phyloP scores from a whole-genome alignment of 2,888 invertebrate genomes.

The Andrena hattorfiana region DNA sequence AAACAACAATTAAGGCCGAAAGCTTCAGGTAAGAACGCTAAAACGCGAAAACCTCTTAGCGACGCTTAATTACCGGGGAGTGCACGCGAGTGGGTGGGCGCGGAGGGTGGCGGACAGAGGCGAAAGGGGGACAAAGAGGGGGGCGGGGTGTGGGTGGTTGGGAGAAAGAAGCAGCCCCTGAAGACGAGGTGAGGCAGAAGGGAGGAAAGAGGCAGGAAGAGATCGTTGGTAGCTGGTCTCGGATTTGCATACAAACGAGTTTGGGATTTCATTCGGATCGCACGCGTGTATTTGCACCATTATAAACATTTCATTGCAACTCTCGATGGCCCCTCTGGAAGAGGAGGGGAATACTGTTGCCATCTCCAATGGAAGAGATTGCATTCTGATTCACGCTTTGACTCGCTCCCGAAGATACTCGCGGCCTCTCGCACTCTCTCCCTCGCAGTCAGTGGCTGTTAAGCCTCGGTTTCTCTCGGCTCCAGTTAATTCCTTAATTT shows the following conservation, averaged over 20 bases:
- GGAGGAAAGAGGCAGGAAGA: conserved; percentile 23
- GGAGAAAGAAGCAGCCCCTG: conserved; percentile 28
- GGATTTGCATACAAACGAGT: conserved; percentile 82
- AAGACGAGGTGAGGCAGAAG: conserved; percentile 40
- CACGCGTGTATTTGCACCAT: conserved; percentile 61
- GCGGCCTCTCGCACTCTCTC: neutral
- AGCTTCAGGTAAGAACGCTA: conserved; percentile 66
- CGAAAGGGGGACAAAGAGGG: neutral
- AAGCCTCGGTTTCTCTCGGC: neutral
- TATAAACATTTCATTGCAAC: conserved; percentile 63
- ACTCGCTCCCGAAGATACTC: conserved; percentile 17
- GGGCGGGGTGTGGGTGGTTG: too few species aligned
- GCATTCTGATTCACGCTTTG: conserved; percentile 40
- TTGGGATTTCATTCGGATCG: conserved; percentile 78
- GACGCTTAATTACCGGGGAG: conserved; percentile 76
- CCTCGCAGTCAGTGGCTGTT: conserved; percentile 2
- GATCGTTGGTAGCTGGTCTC: conserved; percentile 41
- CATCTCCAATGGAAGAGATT: conserved; percentile 49
- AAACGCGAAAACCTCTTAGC: conserved; percentile 76
- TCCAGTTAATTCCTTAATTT: conserved; percentile 22
- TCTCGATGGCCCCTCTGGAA: conserved; percentile 36
- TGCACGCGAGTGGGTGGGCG: conserved; percentile 38
- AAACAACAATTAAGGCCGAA: conserved; percentile 77
- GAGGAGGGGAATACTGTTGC: conserved; percentile 13
- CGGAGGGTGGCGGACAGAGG: conserved; percentile 15